A percentile compares a stretch with the other conserved stretches of the same genome.
These are phyloP conservation scores for Ursus arctos DNA, from an alignment of 2,113 vertebrate species.

Conservation along the genomic window DNA sequence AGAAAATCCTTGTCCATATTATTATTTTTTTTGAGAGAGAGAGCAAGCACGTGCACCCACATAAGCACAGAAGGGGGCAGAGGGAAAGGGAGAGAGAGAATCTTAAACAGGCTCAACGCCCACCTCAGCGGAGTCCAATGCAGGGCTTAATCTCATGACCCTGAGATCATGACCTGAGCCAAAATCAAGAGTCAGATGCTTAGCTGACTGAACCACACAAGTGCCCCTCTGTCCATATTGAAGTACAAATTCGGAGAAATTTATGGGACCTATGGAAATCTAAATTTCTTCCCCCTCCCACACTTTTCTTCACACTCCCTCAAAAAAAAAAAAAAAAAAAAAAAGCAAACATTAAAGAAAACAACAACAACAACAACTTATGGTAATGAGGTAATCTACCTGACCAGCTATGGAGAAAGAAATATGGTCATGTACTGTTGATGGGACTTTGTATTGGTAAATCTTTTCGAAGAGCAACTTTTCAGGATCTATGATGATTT, in stretches of 20 bases:
- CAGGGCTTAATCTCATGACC: too few relatives aligned
- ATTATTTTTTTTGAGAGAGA: too few relatives aligned
- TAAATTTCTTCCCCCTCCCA: neutral
- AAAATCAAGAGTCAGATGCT: too few relatives aligned
- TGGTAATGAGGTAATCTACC: neutral
- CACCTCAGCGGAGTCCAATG: too few relatives aligned
- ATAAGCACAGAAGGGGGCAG: too few relatives aligned
- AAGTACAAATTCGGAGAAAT: conserved; percentile 2
- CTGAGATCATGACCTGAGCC: too few relatives aligned
- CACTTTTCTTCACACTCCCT: neutral
- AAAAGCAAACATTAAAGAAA: neutral
- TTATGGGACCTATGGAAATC: neutral
- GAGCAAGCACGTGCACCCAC: too few relatives aligned
- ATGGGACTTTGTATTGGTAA: neutral
- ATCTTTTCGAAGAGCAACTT: neutral
- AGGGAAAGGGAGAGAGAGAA: too few relatives aligned
- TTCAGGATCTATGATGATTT: neutral
- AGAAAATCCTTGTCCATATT: neutral
- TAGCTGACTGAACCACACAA: too few relatives aligned
- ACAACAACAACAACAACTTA: neutral
- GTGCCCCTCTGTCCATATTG: neutral
- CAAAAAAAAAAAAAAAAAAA: neutral
- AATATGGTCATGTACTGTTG: neutral
- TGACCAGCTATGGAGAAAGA: neutral
- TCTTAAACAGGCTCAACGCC: too few relatives aligned